Base-by-base conservation (phyloP, 1,140 invertebrate genomes). In the Drosophila sturtevanti region DNA sequence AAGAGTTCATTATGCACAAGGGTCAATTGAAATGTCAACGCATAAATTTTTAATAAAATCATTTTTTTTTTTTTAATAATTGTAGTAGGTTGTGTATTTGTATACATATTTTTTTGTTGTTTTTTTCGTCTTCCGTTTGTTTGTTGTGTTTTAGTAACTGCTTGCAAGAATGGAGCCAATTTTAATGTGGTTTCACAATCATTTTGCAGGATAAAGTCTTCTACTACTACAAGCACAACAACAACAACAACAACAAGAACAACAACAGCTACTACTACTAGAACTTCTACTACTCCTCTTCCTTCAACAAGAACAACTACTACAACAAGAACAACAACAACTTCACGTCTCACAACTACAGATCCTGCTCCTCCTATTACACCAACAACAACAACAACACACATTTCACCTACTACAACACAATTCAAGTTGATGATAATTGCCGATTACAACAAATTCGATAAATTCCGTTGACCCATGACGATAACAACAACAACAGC, bases 121-220 rank as follows among this genome's bases (percentile, higher is more conserved):
- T 66, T 75, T 82, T 80, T 70, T 14, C 16, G 41, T 48, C 41
- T 48, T 48, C 41, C 41, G 41, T 48, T 48, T 48, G 58, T 59
- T 48, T 66, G 52, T 66, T 59, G 54, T 66, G 54, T 59, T 66
- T 59, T 66, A 44, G 64, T 66, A 54, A 64, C n/a, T 37, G n/a
- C 27, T 48, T 70, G 69, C 68, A 48, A 66, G 66, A 66, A 74
- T 81, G 77, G 77, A 87, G 79, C 59, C 72, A 79, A 72, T 81
- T 91, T 90, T 91, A 91, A 91, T 87, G 84, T 89, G 81, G 86
- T 86, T 87, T 91, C 82, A 90, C 85, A 90, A 91, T 91, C 90
- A 91, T 91, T 91, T 90, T 91, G 80, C 90, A 91, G 90, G 90
- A 90, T 86, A 90, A 91, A 91, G 87, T 74, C 84, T 79, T 79